Evolutionary conservation across 2,888 invertebrate species (phyloP), one percentile per base, ranked within the genome.

Genomic region (Drosophila mettleri): DNA sequence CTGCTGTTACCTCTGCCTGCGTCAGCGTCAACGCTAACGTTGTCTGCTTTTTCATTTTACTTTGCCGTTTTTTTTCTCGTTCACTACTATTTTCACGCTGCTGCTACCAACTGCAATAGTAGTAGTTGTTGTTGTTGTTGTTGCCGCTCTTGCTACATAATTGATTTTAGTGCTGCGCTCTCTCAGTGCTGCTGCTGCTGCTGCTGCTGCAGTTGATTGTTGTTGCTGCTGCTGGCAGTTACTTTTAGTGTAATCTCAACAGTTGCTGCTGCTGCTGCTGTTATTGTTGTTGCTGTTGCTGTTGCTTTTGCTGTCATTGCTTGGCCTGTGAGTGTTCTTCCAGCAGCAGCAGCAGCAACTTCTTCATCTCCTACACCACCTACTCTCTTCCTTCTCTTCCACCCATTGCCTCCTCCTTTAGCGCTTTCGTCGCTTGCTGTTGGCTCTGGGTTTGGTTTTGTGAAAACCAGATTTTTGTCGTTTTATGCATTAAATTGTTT

Each of bases 401-500:
- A 74, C 74, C 78, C 78, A 74, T 78, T 34, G 68, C 70, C 75
- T 69, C 64, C 80, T 75, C 3, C 61, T 66, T 62, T 45, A 58
- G 62, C 68, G 85, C 87, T 84, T 84, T 84, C 81, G 64, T 80
- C 69, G 78, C 87, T 76, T 68, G 69, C 41, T 80, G 85, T 34
- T 82, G 77, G 77, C 74, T 81, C 66, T 69, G 63, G 68, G 82
- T 78, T 89, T 89, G 74, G 83, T 78, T 89, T 80, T 78, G 89
- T 83, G 77, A 86, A 90, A 88, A 88, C 87, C 90, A 88, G 87
- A 90, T 87, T 90, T 86, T 90, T 80, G 89, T 88, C 79, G 89
- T 86, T 90, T 89, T 89, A 78, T 88, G 80, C 90, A 90, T 87
- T 87, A 90, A 87, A 89, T 90, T 87, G 87, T 87, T 87, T 89